Evolutionary conservation across 2,797 vertebrate genomes (phyloP), one percentile per base, ranked within the genome.

Genomic region (Rhabdomys pumilio): DNA sequence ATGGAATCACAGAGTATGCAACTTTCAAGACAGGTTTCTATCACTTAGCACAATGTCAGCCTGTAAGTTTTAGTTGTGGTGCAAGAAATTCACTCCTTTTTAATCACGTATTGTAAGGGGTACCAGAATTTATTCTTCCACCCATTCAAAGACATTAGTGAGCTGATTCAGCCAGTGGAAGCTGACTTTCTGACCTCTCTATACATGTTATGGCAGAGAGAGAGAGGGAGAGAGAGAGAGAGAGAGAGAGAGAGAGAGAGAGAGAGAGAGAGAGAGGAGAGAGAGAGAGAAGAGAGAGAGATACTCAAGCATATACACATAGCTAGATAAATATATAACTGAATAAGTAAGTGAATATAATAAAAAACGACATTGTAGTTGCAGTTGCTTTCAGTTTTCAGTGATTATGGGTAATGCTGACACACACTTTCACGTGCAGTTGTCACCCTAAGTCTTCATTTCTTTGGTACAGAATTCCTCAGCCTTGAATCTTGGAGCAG

Each of bases 401-500:
- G 50, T 65, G 83, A 89, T 59, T 91, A 57, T 53, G 41, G 13
- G 57, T 69, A 53, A 77, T 41, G 17, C 26, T 67, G 17, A 41
- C 29, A 82, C 38, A 75, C 61, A 75, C 17, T 75, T 81, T 38
- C 24, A 76, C 11, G 4, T 22, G 63, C 1, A 80, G 2, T 1
- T 53, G 12, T 95, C 41, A 84, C 84, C 7, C 2, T 6, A 85
- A 41, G 38, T 89, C 83, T 79, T 92, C 38, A 89, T 67, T 92
- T 83, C 57, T 79, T 72, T 81, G 59, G 38, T 72, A 8, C 2
- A 90, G 80, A 86, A 89, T 87, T 69, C 90, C 57, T 91, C 24
- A 90, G 81, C 6, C 22, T 55, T 79, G 63, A 53, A 6, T 61
- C 72, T 94, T 95, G 59, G 76, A 50, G 12, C 31, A 20, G 26